Percentiles rank a stretch among this genome's conserved stretches.
Conservation (phyloP, 2,113 vertebrate genomes). For the Sitta europaea region DNA sequence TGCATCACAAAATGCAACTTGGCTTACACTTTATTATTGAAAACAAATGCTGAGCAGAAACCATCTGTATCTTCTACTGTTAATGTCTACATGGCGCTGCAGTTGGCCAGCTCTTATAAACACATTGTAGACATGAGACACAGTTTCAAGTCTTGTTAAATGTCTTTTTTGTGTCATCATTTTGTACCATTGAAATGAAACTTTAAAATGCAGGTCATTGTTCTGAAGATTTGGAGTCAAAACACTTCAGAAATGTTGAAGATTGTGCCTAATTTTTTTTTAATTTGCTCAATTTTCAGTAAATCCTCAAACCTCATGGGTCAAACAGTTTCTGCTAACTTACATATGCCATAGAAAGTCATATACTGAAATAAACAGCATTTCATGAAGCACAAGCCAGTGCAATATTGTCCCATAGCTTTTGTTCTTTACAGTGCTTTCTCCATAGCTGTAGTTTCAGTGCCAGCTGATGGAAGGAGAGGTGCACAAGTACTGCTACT, state of each 20-base stretch:
- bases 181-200: background rate
- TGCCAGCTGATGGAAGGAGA: background rate
- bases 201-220: background rate
- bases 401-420: background rate
- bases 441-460: background rate
- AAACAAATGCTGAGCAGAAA: conserved; percentile 37
- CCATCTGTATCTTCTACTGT: conserved; percentile 34
- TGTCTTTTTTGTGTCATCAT: background rate
- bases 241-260: conserved; percentile 13
- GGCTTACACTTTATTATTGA: conserved; percentile 14
- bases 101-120: conserved; percentile 38
- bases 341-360: background rate
- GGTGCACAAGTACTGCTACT: background rate
- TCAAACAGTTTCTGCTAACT: background rate
- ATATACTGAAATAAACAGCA: background rate
- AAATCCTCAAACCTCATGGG: background rate
- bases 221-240: conserved; percentile 9
- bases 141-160: background rate
- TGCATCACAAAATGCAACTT: conserved; percentile 10
- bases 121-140: background rate
- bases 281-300: background rate
- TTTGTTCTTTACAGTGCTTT: background rate
- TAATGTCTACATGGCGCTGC: background rate
- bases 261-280: background rate
- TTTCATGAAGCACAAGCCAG: background rate